These are phyloP conservation scores for Drosophila nigrodunni DNA, from an alignment of 1,140 invertebrate species.

Conservation along the genomic window DNA sequence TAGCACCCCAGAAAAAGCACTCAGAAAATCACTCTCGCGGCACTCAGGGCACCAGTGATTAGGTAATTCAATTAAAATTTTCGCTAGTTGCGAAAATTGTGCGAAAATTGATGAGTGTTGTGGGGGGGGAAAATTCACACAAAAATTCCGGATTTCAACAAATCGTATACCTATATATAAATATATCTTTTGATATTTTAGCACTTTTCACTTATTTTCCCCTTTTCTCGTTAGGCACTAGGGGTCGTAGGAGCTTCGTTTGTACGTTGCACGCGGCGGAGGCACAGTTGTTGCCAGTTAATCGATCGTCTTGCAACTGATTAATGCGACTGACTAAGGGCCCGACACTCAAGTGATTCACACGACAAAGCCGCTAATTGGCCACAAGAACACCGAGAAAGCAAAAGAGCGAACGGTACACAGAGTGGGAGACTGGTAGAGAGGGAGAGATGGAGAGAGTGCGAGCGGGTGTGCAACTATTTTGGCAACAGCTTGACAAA, in stretches of 20 bases:
- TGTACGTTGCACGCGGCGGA: conserved; percentile 43
- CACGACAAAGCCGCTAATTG: conserved; percentile 63
- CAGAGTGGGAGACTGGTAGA: conserved; percentile 9
- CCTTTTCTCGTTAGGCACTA: background rate
- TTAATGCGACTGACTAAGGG: conserved; percentile 69
- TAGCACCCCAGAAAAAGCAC: background rate
- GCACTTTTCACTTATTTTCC: conserved; percentile 12
- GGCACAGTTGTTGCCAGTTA: conserved; percentile 71
- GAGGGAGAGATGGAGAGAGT: conserved; percentile 11
- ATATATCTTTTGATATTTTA: background rate
- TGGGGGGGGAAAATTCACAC: background rate
- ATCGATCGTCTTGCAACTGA: conserved; percentile 84
- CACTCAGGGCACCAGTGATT: conserved; percentile 58
- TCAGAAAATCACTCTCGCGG: conserved; percentile 5
- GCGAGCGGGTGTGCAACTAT: conserved; percentile 33
- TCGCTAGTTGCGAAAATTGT: conserved; percentile 7
- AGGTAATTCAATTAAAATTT: conserved; percentile 72
- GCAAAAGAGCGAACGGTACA: background rate
- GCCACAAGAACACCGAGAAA: conserved; percentile 1
- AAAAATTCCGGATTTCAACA: conserved; percentile 1
- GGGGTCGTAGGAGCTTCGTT: conserved; percentile 1
- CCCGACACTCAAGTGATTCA: conserved; percentile 55
- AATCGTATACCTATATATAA: background rate
- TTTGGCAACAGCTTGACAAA: conserved; percentile 46
- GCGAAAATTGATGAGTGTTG: background rate